Conservation (phyloP, 1,140 invertebrate species). For the Listronotus oregonensis region DNA sequence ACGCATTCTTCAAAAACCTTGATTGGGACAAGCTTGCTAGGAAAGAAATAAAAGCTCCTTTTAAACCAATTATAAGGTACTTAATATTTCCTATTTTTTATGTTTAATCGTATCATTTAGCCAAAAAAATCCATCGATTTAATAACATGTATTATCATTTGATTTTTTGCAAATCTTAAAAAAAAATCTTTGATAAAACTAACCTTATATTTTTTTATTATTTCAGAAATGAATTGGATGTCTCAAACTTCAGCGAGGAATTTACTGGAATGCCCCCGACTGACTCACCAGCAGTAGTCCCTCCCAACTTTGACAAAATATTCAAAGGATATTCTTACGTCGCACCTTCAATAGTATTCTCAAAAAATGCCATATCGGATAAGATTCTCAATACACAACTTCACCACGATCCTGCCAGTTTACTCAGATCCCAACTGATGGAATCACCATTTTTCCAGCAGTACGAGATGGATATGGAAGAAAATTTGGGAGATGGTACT, state of each 20-base stretch:
- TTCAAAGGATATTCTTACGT: conserved; percentile 95
- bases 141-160: too few relatives aligned
- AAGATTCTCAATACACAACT: conserved; percentile 43
- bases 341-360: conserved; percentile 88
- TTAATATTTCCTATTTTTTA: conserved; percentile 3
- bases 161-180: too few relatives aligned
- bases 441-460: conserved; percentile 85
- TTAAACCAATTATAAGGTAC: conserved; percentile 75
- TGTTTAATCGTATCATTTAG: not conserved
- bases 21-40: conserved; percentile 78
- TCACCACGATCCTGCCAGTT: conserved; percentile 54
- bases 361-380: conserved; percentile 79
- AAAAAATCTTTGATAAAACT: too few relatives aligned
- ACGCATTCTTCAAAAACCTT: conserved; percentile 79
- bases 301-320: conserved; percentile 82
- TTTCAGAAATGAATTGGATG: conserved; percentile 78
- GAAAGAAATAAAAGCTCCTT: conserved; percentile 78
- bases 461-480: conserved; percentile 75
- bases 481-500: conserved; percentile 82
- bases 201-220: conserved; percentile 15
- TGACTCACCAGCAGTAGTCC: conserved; percentile 88
- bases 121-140: not conserved
- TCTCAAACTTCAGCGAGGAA: conserved; percentile 95
- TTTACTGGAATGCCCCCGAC: conserved; percentile 89
- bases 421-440: conserved; percentile 58